Evolutionary conservation across 2,113 vertebrate genomes (phyloP), one percentile per base, ranked within the genome.

Genomic region (Excalfactoria chinensis): DNA sequence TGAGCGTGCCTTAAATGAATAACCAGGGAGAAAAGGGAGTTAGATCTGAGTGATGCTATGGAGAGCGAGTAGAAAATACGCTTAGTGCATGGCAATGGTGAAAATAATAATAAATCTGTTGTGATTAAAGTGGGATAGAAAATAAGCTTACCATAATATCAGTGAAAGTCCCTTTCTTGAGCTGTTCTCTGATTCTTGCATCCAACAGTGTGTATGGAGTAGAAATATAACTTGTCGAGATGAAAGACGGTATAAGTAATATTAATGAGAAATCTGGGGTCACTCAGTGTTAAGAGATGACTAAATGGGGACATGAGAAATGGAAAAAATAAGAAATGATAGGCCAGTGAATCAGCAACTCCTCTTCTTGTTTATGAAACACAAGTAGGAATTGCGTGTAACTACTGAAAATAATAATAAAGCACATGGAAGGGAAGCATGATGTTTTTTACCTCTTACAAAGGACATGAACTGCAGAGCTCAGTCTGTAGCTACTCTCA

Each of bases 221-320:
- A 79, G 82, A 68, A 91, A 30, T 63, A 75, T 73, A 75, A 74
- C 44, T 30, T 86, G 66, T 81, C 92, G 90, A 62, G 88, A 93
- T 82, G 80, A 84, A 69, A 75, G 84, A 20, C 44, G 48, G 73
- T 2, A 62, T 70, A 75, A 60, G 53, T 79, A 26, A 37, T 11
- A 32, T 41, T 63, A 82, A 89, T 84, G 86, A 59, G 72, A 96
- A 86, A 30, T 41, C 63, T 11, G 10, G 66, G 81, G 77, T 72
- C 77, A 82, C 69, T 79, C 78, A 66, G 72, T 82, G 77, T 58
- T 71, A 74, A 59, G 76, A 84, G 58, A 84, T 90, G 73, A 75
- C 73, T 96, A 92, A 90, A 91, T 26, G 14, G 34, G 56, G 72
- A 66, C 28, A 25, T 17, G 62, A 78, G 73, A 48, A 37, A 64